Evolutionary conservation across 92 coral and sea anemone genomes (phyloP).

Genomic region (Umimayanthus kanabou): DNA sequence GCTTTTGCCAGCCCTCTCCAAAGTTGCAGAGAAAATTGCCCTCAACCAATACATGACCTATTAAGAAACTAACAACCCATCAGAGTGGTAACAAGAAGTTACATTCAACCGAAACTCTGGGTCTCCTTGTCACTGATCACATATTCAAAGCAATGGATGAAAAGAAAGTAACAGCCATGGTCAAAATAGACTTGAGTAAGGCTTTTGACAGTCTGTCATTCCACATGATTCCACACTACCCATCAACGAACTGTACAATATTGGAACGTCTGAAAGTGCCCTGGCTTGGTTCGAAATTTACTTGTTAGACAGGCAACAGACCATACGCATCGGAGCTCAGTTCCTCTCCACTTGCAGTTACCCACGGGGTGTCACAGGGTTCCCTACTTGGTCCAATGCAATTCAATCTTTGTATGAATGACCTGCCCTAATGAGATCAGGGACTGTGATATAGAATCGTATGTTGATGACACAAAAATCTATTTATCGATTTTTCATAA

Average conservation of each 20-base stretch:
- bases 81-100: conserved; percentile 31
- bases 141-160: conserved; percentile 22
- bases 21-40: too few relatives aligned
- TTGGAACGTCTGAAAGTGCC: neutral
- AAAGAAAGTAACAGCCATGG: too few relatives aligned
- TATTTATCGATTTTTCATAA: conserved; percentile 29
- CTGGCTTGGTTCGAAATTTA: too few relatives aligned
- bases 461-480: conserved; percentile 49
- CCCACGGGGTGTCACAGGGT: neutral
- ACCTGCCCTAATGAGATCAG: conserved; percentile 26
- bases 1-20: too few relatives aligned
- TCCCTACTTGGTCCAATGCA: conserved; percentile 47
- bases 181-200: too few relatives aligned
- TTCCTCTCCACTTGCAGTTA: neutral
- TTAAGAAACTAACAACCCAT: neutral
- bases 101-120: neutral
- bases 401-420: conserved; percentile 46
- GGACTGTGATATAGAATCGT: neutral
- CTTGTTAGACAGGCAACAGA: neutral
- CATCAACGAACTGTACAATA: conserved; percentile 1
- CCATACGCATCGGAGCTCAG: conserved; percentile 35
- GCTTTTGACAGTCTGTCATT: conserved; percentile 26
- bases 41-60: too few relatives aligned
- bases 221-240: conserved; percentile 4
- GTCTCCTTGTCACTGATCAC: conserved; percentile 30